Evolutionary conservation across 2,888 invertebrate species (phyloP).

Genomic region (Phoronis australis): DNA sequence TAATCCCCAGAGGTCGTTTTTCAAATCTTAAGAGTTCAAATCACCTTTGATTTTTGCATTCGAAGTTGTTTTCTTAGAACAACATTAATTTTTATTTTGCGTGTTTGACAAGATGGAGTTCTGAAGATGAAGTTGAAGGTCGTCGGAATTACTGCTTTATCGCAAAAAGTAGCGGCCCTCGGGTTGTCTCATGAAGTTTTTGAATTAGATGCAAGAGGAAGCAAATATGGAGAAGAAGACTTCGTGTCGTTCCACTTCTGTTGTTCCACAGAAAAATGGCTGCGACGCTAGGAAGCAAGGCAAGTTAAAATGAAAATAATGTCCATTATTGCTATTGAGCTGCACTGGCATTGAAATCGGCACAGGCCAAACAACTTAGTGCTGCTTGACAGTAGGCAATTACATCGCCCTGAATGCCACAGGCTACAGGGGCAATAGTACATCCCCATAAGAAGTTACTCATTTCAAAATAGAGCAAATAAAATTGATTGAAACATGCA

Average conservation of each 20-base stretch:
- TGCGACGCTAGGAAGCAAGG: slow-evolving; percentile 3
- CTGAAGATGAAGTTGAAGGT: slow-evolving; percentile 27
- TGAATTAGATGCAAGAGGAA: slow-evolving; percentile 35
- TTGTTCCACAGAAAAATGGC: slow-evolving; percentile 23
- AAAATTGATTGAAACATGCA: too few relatives aligned
- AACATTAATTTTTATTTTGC: slow-evolving; percentile 15
- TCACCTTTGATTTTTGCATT: background rate
- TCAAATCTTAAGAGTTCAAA: too few relatives aligned
- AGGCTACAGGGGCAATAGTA: too few relatives aligned
- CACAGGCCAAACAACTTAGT: too few relatives aligned
- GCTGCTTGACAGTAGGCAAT: too few relatives aligned
- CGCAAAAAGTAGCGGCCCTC: slow-evolving; percentile 22
- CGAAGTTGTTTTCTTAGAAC: background rate
- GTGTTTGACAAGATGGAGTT: slow-evolving; percentile 31
- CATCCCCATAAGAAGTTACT: too few relatives aligned
- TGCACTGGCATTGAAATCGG: too few relatives aligned
- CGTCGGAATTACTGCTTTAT: slow-evolving; percentile 11
- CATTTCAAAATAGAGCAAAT: too few relatives aligned
- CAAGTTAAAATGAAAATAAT: background rate
- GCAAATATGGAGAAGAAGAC: slow-evolving; percentile 38
- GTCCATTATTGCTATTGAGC: too few relatives aligned
- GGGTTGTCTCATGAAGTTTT: slow-evolving; percentile 17
- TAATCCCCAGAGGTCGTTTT: too few relatives aligned
- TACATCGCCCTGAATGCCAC: too few relatives aligned
- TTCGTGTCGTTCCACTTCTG: slow-evolving; percentile 28